Conservation (phyloP, 2,113 vertebrate genomes). For the Salvelinus namaycush region DNA sequence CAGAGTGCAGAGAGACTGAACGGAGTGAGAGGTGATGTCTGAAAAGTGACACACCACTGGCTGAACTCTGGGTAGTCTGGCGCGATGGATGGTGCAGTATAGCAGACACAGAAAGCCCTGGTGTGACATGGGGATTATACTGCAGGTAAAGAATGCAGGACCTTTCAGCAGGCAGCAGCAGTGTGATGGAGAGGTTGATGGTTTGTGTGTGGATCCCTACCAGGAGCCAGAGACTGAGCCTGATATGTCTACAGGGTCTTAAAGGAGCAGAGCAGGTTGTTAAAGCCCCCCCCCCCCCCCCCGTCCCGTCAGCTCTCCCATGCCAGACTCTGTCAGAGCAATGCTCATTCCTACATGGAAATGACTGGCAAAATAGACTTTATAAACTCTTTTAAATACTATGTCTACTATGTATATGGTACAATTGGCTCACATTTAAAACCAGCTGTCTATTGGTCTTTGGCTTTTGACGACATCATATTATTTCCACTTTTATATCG, state of each 20-base stretch:
- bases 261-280: background rate
- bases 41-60: background rate
- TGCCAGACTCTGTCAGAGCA: background rate
- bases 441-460: conserved; percentile 26
- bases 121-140: background rate
- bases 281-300: background rate
- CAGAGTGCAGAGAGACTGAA: background rate
- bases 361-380: conserved; percentile 20
- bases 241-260: conserved; percentile 2
- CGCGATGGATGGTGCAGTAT: background rate
- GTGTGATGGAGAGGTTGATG: background rate
- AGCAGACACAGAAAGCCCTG: background rate
- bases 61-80: background rate
- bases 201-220: conserved; percentile 15
- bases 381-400: conserved; percentile 21
- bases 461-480: conserved; percentile 32
- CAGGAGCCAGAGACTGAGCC: conserved; percentile 2
- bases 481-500: conserved; percentile 36
- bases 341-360: conserved; percentile 21
- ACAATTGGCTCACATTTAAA: background rate
- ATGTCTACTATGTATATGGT: background rate
- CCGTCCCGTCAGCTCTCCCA: background rate
- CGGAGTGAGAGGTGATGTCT: background rate
- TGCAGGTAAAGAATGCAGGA: conserved; percentile 10
- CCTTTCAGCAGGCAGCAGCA: conserved; percentile 8